Base-by-base conservation (phyloP, 2,888 invertebrate species). In the Erpobdella octoculata region DNA sequence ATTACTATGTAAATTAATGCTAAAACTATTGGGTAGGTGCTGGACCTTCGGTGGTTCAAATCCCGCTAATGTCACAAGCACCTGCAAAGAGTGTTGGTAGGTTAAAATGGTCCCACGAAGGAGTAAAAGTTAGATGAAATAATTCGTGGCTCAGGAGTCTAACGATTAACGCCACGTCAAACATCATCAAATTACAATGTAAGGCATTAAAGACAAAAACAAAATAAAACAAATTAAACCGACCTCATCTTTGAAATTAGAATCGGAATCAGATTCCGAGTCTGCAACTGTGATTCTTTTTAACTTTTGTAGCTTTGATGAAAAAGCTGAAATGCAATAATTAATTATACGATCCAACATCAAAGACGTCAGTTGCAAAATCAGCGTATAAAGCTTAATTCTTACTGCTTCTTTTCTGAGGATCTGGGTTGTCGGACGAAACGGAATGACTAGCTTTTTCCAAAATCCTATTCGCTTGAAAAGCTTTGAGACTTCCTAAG, bases 401-500 rank as follows among this genome's bases (percentile, higher is more conserved):
- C n/a, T n/a, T n/a, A n/a, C 53, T 53, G 21, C 46, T 5, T 46
- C 53, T 53, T 53, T 53, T 53, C 28, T 21, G 53, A 53, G 53
- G 28, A 53, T 53, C 28, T n/a, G n/a, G 28, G n/a, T 53, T 53
- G 53, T 53, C 28, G 18, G 21, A 25, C 21, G 53, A 5, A n/a
- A 25, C 28, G 12, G 53, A 53, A 4, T 21, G 28, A 33, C 31
- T 62, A n/a, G 33, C 33, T 33, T 31, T n/a, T 9, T 62, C 62
- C 62, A 33, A n/a, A n/a, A 31, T 62, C 33, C 31, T 62, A 15
- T 35, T 62, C 35, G 36, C 70, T n/a, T 61, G 18, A 33, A 70
- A 74, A 36, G 76, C 76, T 36, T 76, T 76, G 71, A 76, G 74
- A 62, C 76, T 76, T 53, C 76, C 76, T 31, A 75, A 73, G 68